Evolutionary conservation across 1,140 invertebrate species (phyloP).

Genomic region (Caerostris darwini): DNA sequence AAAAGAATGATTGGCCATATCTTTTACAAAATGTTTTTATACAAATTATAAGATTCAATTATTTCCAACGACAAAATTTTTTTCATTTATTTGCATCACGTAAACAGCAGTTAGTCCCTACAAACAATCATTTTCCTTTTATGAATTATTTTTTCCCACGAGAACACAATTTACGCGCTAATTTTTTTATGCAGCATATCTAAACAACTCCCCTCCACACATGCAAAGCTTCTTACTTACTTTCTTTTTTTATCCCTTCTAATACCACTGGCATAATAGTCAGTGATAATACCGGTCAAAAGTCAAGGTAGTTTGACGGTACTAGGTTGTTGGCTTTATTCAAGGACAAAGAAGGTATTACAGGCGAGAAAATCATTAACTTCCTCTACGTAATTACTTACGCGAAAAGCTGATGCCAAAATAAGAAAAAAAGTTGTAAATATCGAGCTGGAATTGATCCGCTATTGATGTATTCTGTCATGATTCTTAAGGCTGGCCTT

Average conservation of each 20-base stretch:
- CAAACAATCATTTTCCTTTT: not conserved
- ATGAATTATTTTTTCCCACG: not conserved
- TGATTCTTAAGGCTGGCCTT: not conserved
- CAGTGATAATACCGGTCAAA: slow-evolving; percentile 3
- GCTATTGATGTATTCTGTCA: not conserved
- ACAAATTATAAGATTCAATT: no score
- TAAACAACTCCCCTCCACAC: not conserved
- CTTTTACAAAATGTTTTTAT: no score
- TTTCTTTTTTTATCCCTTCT: not conserved
- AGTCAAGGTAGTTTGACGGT: slow-evolving; percentile 9
- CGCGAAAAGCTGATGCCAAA: not conserved
- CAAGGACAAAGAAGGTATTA: not conserved
- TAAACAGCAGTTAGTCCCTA: no score
- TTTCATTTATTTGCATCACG: no score
- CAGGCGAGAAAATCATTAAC: slow-evolving; percentile 35
- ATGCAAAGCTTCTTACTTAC: not conserved
- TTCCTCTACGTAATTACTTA: not conserved
- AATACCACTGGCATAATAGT: not conserved
- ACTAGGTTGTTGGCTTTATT: not conserved
- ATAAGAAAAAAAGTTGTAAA: not conserved
- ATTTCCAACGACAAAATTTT: no score
- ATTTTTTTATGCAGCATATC: not conserved
- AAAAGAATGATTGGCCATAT: no score
- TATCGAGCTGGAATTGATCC: not conserved
- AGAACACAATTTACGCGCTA: not conserved